Conservation (phyloP, 2,888 invertebrate genomes). For the Furcula furcula region DNA sequence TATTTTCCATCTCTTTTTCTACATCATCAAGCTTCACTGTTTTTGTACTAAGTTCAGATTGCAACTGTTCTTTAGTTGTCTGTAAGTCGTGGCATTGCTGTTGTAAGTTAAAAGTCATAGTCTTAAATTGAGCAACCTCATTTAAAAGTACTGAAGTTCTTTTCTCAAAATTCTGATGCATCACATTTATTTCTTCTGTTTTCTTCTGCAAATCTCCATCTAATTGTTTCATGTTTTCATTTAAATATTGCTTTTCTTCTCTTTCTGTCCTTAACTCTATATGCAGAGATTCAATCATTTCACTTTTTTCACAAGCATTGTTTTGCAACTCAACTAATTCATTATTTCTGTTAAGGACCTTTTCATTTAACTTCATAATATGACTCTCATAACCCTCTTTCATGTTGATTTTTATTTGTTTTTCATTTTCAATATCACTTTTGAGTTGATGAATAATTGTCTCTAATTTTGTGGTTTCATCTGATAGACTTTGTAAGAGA, state of each 20-base stretch:
- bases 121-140: conserved; percentile 41
- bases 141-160: conserved; percentile 36
- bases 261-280: conserved; percentile 52
- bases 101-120: conserved; percentile 30
- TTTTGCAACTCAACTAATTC: conserved; percentile 68
- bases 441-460: conserved; percentile 47
- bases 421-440: conserved; percentile 52
- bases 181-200: conserved; percentile 37
- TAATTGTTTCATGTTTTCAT: conserved; percentile 30
- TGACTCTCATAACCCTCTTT: conserved; percentile 60
- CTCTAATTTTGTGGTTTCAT: conserved; percentile 56
- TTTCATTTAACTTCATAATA: conserved; percentile 66
- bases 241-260: conserved; percentile 39
- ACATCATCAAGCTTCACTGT: conserved; percentile 37
- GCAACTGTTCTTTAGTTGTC: conserved; percentile 35
- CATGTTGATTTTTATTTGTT: conserved; percentile 46
- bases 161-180: conserved; percentile 38
- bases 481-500: conserved; percentile 53
- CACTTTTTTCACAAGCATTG: conserved; percentile 56
- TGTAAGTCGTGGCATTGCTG: conserved; percentile 40
- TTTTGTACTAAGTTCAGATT: conserved; percentile 41
- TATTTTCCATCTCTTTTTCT: conserved; percentile 43
- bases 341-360: conserved; percentile 64
- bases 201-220: conserved; percentile 41
- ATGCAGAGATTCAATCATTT: conserved; percentile 55